Base-by-base conservation (phyloP, 2,113 vertebrate genomes). In the Phylloscopus trochilus region DNA sequence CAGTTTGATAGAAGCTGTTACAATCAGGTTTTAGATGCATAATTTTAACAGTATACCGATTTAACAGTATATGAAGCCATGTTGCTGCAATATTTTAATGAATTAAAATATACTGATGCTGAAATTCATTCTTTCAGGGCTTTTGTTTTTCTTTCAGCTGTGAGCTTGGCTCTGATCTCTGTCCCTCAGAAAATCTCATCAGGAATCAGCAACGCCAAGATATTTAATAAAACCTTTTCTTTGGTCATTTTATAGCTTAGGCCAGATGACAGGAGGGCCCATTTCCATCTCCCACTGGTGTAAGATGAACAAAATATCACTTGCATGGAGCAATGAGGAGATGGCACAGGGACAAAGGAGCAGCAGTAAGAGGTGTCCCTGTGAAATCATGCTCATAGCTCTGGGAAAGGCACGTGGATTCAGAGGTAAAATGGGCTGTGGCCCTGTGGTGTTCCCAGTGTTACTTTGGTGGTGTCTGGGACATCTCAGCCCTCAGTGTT, bases 171-270 rank as follows among this genome's bases (percentile, higher is more conserved):
- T 87, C n/a, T 82, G 62, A 87, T 47, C 27, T 90, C 41, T 58
- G 52, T 67, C 51, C 67, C 64, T 92, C 44, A 74, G 44, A 47
- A 81, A 88, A 63, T 51, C 39, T 90, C 75, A 76, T 77, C 30
- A 56, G 64, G 24, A 70, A 30, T 31, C 79, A 85, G 43, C 1
- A 3, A 39, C 0, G 6, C 33, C 33, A 52, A 77, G 44, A 41
- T 67, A 94, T 27, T 93, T 85, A 82, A 92, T 66, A 73, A 94
- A 93, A 24, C 24, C 24, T 90, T 95, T 93, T 74, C 78, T 77
- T 83, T 77, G 47, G 59, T 52, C 12, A 69, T 70, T 60, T 85
- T 69, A 60, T 44, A 86, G 12, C 17, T 80, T 43, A 80, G 78
- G 47, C 13, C 62, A 77, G 39, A 77, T 86, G 91, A 63, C 30